Conservation (phyloP, 2,797 vertebrate genomes). For the Ficedula albicollis region DNA sequence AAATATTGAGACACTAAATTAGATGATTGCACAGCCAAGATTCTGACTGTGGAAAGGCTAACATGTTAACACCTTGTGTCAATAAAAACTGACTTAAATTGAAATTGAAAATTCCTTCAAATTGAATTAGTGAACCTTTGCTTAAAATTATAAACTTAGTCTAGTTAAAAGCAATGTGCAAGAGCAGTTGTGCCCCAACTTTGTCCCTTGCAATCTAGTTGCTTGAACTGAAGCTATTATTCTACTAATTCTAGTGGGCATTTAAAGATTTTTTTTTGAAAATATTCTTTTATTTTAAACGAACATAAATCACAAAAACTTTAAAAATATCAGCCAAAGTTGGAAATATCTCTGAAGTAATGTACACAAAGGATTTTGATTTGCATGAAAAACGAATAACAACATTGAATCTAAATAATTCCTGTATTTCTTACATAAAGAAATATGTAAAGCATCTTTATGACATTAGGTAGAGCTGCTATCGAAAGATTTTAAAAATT, state of each 20-base stretch:
- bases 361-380: not conserved
- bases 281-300: not conserved
- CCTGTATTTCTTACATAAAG: not conserved
- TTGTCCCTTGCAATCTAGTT: not conserved
- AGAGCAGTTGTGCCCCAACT: not conserved
- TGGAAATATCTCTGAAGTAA: not conserved
- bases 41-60: not conserved
- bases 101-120: not conserved
- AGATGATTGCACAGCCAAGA: not conserved
- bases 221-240: not conserved
- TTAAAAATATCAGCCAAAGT: not conserved
- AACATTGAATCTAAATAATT: not conserved
- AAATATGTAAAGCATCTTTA: not conserved
- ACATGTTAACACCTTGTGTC: not conserved
- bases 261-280: accelerated
- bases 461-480: not conserved
- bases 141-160: not conserved
- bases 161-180: not conserved
- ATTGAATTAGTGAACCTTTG: not conserved
- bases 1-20: not conserved
- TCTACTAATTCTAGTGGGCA: not conserved
- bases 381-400: not conserved
- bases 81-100: not conserved
- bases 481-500: not conserved
- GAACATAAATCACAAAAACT: not conserved